phyloP scores from a whole-genome alignment of 2,888 invertebrate genomes.

The Phalera bucephala region DNA sequence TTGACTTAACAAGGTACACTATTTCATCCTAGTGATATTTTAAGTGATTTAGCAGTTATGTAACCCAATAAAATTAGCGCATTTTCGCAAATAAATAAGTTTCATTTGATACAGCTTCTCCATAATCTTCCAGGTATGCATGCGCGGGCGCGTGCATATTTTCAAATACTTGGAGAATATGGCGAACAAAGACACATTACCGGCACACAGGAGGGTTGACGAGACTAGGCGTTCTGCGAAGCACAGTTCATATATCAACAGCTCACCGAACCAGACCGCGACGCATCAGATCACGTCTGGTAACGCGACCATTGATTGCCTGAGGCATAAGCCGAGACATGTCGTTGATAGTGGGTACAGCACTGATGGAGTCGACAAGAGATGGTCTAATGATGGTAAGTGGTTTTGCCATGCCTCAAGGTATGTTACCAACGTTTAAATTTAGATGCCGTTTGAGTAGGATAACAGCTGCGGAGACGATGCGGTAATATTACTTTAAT shows the following conservation, averaged over 20 bases:
- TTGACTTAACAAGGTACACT: no score
- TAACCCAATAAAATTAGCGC: no score
- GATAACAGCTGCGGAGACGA: no score
- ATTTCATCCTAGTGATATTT: no score
- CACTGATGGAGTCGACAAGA: slow-evolving; percentile 92
- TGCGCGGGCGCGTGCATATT: slow-evolving; percentile 96
- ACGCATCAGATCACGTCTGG: slow-evolving; percentile 69
- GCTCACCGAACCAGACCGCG: slow-evolving; percentile 48
- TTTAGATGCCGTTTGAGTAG: no score
- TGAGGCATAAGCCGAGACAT: slow-evolving; percentile 82
- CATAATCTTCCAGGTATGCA: slow-evolving; percentile 89
- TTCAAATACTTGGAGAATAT: slow-evolving; percentile 97
- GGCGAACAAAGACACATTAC: slow-evolving; percentile 86
- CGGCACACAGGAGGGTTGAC: slow-evolving; percentile 75
- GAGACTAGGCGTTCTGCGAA: slow-evolving; percentile 73
- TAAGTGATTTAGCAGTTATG: no score
- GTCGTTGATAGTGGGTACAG: slow-evolving; percentile 95
- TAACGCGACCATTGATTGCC: slow-evolving; percentile 75
- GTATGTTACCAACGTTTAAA: background rate
- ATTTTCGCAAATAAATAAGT: no score
- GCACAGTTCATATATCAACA: slow-evolving; percentile 67
- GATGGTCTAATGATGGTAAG: slow-evolving; percentile 92
- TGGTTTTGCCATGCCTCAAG: slow-evolving; percentile 15
- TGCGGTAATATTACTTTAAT: no score
- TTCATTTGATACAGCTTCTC: no score